Percentiles rank a stretch among this genome's conserved stretches.
Evolutionary conservation across 1,140 invertebrate genomes (phyloP).

Genomic region (Drosophila mauritiana): DNA sequence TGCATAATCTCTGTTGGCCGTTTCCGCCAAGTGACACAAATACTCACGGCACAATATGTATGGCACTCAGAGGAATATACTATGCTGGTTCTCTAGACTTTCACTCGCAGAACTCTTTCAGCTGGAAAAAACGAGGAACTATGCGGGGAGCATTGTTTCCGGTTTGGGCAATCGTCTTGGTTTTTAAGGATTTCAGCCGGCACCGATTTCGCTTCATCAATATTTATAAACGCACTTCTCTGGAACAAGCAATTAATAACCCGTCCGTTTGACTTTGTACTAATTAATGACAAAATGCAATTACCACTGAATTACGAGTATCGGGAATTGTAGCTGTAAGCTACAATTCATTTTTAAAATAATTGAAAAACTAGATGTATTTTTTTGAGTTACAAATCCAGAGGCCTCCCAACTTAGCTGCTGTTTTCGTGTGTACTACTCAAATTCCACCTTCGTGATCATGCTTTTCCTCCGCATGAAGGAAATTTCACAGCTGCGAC

Average conservation of each 20-base stretch:
- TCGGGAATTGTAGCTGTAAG: neutral
- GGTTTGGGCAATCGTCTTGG: neutral
- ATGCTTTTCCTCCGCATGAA: slow-evolving; percentile 25
- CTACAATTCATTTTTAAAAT: neutral
- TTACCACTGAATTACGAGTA: neutral
- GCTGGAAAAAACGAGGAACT: neutral
- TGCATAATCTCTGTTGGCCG: slow-evolving; percentile 50
- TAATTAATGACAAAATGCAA: neutral
- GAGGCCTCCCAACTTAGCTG: slow-evolving; percentile 3
- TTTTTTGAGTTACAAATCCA: neutral
- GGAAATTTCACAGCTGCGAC: slow-evolving; percentile 43
- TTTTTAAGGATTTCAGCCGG: slow-evolving; percentile 23
- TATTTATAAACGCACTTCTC: slow-evolving; percentile 15
- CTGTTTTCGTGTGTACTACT: slow-evolving; percentile 25
- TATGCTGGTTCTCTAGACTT: slow-evolving; percentile 4
- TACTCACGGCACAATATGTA: slow-evolving; percentile 6
- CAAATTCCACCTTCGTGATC: slow-evolving; percentile 30
- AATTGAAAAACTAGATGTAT: neutral
- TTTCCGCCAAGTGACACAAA: slow-evolving; percentile 52
- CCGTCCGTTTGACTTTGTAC: neutral
- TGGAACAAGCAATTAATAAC: neutral
- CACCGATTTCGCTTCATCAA: slow-evolving; percentile 36
- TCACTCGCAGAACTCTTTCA: slow-evolving; percentile 27
- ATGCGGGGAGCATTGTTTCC: neutral
- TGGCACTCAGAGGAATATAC: neutral